These are phyloP conservation scores for Drosophila paucipuncta DNA, from an alignment of 2,888 invertebrate genomes.

Conservation along the genomic window DNA sequence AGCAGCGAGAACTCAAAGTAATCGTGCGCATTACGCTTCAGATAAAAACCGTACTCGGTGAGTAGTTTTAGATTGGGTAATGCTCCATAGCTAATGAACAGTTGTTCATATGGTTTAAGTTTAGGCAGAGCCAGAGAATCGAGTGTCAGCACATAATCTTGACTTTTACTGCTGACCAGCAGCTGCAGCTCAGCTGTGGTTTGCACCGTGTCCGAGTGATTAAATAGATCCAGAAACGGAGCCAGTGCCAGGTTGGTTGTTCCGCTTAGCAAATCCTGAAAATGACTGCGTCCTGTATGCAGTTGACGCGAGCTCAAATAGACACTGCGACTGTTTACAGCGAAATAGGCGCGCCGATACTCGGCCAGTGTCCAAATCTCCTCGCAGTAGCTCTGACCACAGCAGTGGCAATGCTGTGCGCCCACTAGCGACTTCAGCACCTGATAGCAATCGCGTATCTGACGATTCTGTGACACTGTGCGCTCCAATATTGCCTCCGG, in stretches of 20 bases:
- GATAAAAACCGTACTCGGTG: constrained; percentile 94
- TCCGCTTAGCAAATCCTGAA: constrained; percentile 86
- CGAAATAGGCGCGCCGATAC: constrained; percentile 93
- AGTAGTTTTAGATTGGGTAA: constrained; percentile 93
- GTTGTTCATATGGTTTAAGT: constrained; percentile 89
- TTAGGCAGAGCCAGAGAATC: constrained; percentile 33
- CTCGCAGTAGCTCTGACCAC: constrained; percentile 85
- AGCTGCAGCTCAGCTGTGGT: constrained; percentile 86
- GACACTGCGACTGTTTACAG: constrained; percentile 94
- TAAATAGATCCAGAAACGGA: constrained; percentile 95
- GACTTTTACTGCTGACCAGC: neutral
- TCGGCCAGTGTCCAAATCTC: constrained; percentile 86
- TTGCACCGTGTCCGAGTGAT: constrained; percentile 90
- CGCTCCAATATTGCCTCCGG: constrained; percentile 87
- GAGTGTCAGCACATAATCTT: constrained; percentile 71
- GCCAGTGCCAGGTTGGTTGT: constrained; percentile 91
- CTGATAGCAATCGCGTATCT: constrained; percentile 83
- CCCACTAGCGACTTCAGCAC: constrained; percentile 54
- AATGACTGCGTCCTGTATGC: constrained; percentile 82
- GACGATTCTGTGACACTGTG: constrained; percentile 86
- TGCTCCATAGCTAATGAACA: constrained; percentile 95
- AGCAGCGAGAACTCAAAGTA: constrained; percentile 88
- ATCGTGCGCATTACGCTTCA: constrained; percentile 89
- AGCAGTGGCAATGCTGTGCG: constrained; percentile 75
- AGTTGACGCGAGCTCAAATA: constrained; percentile 88